phyloP scores from a whole-genome alignment of 2,888 invertebrate species.

The Trichopoda pennipes region DNA sequence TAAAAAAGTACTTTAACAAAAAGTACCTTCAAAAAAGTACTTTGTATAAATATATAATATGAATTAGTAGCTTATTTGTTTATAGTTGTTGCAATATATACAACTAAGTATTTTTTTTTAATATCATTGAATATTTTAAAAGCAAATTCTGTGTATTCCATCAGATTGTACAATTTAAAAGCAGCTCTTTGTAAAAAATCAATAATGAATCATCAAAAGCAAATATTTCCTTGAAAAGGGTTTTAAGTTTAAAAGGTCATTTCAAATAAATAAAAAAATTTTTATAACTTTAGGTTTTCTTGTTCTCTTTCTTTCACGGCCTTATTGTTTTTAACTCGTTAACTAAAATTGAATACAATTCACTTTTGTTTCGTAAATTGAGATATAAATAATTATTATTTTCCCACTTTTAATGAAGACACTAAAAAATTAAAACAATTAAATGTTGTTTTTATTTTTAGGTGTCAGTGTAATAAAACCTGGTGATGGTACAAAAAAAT shows the following conservation, averaged over 20 bases:
- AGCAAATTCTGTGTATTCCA: no score
- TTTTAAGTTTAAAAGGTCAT: slow-evolving; percentile 38
- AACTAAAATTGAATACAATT: slow-evolving; percentile 2
- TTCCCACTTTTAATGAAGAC: slow-evolving; percentile 13
- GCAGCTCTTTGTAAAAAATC: no score
- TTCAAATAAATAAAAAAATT: slow-evolving; percentile 1
- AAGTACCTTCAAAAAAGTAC: no score
- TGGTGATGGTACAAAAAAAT: slow-evolving; percentile 37
- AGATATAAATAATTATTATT: slow-evolving; percentile 2
- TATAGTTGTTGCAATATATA: no score
- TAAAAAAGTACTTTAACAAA: no score
- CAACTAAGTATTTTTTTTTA: no score
- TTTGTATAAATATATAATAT: no score
- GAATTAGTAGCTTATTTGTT: no score
- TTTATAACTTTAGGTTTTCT: no score
- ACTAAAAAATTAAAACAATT: slow-evolving; percentile 11
- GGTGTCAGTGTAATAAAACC: not conserved
- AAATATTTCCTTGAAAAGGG: not conserved
- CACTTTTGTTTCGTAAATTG: slow-evolving; percentile 8
- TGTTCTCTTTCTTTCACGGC: no score
- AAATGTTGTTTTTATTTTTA: not conserved
- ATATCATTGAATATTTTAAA: no score
- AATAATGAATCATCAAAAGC: slow-evolving; percentile 26
- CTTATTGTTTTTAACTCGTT: not conserved
- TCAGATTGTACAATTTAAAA: no score